Conservation (phyloP, 2,113 vertebrate species). For the Poecile atricapillus region DNA sequence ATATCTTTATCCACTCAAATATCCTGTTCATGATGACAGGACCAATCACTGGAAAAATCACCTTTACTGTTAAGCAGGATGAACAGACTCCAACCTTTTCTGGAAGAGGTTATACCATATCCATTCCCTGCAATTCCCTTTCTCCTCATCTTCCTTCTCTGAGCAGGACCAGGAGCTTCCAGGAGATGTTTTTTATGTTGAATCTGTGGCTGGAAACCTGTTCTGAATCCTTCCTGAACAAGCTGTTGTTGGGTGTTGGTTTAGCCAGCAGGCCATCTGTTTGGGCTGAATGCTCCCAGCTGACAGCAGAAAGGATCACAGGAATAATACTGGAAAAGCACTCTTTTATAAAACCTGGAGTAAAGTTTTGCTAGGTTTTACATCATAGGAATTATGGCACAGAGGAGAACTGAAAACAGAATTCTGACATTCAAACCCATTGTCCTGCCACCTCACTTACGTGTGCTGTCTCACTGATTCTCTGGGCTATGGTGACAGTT, state of each 20-base stretch:
- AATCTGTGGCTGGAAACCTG: not conserved
- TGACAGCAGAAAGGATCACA: not conserved
- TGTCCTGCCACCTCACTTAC: not conserved
- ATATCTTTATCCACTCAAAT: not conserved
- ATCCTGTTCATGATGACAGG: not conserved
- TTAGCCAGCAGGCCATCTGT: not conserved
- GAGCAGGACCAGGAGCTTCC: not conserved
- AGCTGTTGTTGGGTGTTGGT: not conserved
- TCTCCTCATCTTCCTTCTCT: not conserved
- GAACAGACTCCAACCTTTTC: not conserved
- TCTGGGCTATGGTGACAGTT: not conserved
- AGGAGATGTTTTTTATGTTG: not conserved
- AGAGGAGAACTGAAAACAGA: not conserved
- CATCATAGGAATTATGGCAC: accelerated
- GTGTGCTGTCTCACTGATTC: not conserved
- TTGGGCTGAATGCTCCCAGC: not conserved
- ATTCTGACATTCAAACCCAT: not conserved
- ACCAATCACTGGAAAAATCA: accelerated
- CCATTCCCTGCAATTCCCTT: not conserved
- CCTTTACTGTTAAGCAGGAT: not conserved
- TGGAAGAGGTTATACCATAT: not conserved
- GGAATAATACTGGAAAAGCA: not conserved
- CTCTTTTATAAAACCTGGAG: not conserved
- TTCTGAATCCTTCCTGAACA: not conserved
- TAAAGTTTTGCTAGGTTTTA: not conserved